Evolutionary conservation across 2,797 vertebrate species (phyloP), one percentile per base, ranked within the genome.

Genomic region (Tokudaia tokunoshimensis): DNA sequence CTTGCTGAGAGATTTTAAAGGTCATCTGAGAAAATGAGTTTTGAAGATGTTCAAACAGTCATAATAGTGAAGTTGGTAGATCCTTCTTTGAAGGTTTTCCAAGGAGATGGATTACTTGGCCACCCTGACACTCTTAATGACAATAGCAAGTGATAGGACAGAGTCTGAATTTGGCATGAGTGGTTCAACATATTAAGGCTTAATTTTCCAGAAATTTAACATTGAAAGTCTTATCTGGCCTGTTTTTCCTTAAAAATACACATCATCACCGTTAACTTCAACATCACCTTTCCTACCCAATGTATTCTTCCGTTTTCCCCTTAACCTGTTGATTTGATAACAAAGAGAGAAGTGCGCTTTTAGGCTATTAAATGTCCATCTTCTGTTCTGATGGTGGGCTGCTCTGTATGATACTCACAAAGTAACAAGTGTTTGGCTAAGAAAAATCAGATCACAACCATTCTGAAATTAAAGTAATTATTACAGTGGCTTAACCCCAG

Each of bases 31-130:
- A 61, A 96, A 95, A 80, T 83, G 94, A 96, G 50, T 96, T 97
- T 90, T 95, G 93, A 97, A 96, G 85, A 95, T 89, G 37, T 95
- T 96, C 81, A 97, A 92, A 95, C 63, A 92, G 90, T 93, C 67
- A 92, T 80, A 92, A 95, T 10, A n/a, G 94, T 65, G 95, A 96
- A 92, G 96, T 92, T 82, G 81, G 75, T 34, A 94, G 61, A 89
- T 97, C 74, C 59, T 94, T 92, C 93, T 96, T 91, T 96, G 92
- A 97, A 96, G 89, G 70, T 94, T 95, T 96, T 97, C 83, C 87
- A 96, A 96, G 92, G 44, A 94, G 90, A 96, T 41, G 82, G 70
- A 96, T 94, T 95, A 96, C 94, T 19, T 97, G 47, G 89, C 44
- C 61, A 95, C 74, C 79, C 41, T 91, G 90, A 78, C 89, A 88